Evolutionary conservation across 2,888 invertebrate species (phyloP).

Genomic region (Oxyteleia sp.): DNA sequence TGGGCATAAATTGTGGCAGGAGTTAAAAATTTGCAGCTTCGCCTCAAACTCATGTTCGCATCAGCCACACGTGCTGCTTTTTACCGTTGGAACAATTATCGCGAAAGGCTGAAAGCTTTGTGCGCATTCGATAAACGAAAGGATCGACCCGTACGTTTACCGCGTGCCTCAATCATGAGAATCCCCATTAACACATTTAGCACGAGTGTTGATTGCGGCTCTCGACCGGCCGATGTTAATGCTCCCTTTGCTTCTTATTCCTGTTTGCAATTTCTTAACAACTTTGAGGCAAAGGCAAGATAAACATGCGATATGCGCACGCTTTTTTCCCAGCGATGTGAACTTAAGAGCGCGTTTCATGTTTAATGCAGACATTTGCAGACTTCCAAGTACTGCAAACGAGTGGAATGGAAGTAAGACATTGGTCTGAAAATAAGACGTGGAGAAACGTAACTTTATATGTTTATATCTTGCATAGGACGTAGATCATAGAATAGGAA

Average conservation of each 20-base stretch:
- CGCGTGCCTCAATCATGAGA: conserved; percentile 32
- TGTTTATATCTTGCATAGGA: no score
- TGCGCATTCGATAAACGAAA: conserved; percentile 42
- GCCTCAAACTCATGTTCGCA: neutral
- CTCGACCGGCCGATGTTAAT: conserved; percentile 9
- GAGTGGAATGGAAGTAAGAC: conserved; percentile 9
- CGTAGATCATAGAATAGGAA: no score
- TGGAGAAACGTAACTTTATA: neutral
- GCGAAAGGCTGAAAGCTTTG: conserved; percentile 40
- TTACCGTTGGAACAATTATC: conserved; percentile 56
- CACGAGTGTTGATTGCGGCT: conserved; percentile 45
- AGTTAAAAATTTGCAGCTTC: conserved; percentile 20
- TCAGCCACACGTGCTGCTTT: conserved; percentile 42
- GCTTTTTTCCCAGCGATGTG: conserved; percentile 35
- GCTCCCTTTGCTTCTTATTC: conserved; percentile 26
- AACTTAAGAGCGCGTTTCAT: conserved; percentile 12
- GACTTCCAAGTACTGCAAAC: neutral
- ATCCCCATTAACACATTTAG: conserved; percentile 53
- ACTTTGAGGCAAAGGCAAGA: conserved; percentile 33
- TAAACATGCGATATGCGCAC: conserved; percentile 28
- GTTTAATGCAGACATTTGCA: conserved; percentile 25
- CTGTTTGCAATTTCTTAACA: conserved; percentile 37
- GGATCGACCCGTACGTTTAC: conserved; percentile 27
- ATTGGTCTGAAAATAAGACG: neutral
- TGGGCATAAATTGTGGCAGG: conserved; percentile 20